Percentiles rank a stretch among this genome's conserved stretches.
Conservation (phyloP, 2,797 vertebrate species). For the Hirundo rustica region DNA sequence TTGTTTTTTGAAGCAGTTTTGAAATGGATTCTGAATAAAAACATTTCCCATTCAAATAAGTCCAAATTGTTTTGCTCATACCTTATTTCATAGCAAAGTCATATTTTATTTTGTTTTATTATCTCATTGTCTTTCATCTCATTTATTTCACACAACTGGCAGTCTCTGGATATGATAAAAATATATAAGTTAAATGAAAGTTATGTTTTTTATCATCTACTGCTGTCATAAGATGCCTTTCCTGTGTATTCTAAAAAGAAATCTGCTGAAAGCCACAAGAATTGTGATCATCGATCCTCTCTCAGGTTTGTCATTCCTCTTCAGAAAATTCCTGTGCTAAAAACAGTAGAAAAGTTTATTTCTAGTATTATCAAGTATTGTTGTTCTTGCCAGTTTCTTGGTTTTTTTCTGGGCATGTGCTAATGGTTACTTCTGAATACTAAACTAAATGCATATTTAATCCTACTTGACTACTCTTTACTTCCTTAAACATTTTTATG, state of each 20-base stretch:
- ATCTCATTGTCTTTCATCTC: neutral
- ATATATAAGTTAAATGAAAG: neutral
- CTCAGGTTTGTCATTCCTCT: neutral
- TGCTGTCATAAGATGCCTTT: neutral
- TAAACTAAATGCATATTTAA: neutral
- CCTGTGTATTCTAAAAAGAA: neutral
- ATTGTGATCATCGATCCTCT: fast-evolving
- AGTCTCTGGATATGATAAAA: neutral
- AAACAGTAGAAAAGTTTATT: neutral
- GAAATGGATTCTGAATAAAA: neutral
- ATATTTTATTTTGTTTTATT: neutral
- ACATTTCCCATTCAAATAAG: neutral
- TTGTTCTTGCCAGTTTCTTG: neutral
- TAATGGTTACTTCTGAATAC: neutral
- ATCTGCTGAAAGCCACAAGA: neutral
- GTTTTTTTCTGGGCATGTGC: neutral
- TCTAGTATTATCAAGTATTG: neutral
- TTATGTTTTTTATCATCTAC: neutral
- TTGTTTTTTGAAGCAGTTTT: neutral
- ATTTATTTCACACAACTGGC: neutral
- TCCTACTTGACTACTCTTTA: neutral
- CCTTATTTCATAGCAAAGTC: neutral
- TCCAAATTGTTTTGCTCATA: neutral
- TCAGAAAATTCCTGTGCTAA: neutral
- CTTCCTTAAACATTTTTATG: neutral